Evolutionary conservation across 2,797 vertebrate genomes (phyloP).

Genomic region (Chanos chanos): DNA sequence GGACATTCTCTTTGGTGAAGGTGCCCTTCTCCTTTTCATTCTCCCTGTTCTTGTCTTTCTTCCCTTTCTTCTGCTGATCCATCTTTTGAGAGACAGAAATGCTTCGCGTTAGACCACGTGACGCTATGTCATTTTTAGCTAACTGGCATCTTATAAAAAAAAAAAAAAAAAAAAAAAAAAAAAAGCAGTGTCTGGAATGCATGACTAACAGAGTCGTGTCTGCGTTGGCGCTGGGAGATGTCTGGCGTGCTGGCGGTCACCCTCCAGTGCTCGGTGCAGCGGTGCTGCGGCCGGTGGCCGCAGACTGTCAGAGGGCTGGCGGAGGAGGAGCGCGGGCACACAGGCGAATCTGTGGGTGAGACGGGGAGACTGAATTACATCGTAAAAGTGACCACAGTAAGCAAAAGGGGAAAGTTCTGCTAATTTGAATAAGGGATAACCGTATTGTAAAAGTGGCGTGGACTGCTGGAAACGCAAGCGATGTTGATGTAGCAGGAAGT

Average conservation of each 20-base stretch:
- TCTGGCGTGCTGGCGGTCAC: conserved; percentile 81
- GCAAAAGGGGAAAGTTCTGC: background rate
- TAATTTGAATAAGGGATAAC: background rate
- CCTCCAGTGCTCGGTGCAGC: conserved; percentile 86
- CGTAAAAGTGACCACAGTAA: background rate
- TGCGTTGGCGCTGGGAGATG: conserved; percentile 71
- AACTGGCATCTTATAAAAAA: background rate
- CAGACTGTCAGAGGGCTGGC: conserved; percentile 87
- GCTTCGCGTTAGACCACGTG: background rate
- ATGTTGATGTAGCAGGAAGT: background rate
- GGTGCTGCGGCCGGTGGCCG: conserved; percentile 79
- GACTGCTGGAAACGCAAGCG: too few species aligned
- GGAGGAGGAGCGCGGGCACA: conserved; percentile 91
- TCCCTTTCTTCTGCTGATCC: conserved; percentile 89
- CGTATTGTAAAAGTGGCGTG: too few species aligned
- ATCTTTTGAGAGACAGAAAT: conserved; percentile 52
- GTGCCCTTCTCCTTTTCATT: conserved; percentile 91
- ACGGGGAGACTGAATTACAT: background rate
- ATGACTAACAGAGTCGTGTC: conserved; percentile 78
- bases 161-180: background rate
- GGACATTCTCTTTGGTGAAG: conserved; percentile 81
- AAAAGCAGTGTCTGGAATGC: background rate
- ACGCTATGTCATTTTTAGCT: background rate
- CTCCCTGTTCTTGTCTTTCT: conserved; percentile 94
- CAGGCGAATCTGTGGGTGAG: conserved; percentile 66